Percentiles rank a stretch among this genome's conserved stretches.
Evolutionary conservation across 2,113 vertebrate genomes (phyloP).

Genomic region (Corapipo altera): DNA sequence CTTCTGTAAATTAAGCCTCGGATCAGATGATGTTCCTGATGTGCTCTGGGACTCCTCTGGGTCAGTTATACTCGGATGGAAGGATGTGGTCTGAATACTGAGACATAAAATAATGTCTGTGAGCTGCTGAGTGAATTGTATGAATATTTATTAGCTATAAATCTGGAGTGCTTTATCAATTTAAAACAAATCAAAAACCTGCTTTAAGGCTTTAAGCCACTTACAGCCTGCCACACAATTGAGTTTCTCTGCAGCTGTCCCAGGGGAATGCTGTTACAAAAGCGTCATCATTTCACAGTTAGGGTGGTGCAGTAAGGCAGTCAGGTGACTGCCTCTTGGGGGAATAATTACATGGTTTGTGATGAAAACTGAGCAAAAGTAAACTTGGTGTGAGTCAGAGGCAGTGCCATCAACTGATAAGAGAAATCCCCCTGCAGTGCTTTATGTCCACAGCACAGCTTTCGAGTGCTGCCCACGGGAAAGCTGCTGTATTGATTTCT

Average conservation of each 20-base stretch:
- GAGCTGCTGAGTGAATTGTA: background rate
- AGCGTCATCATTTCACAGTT: background rate
- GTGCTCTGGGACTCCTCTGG: background rate
- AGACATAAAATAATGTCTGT: background rate
- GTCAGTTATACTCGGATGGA: background rate
- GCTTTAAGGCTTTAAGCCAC: background rate
- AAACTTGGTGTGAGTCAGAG: background rate
- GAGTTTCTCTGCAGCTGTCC: background rate
- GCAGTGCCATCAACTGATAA: background rate
- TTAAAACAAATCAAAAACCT: background rate
- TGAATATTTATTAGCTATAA: background rate
- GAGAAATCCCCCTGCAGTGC: background rate
- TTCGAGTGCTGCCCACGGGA: background rate
- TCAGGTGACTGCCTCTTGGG: background rate
- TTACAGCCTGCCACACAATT: background rate
- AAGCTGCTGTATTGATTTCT: slow-evolving; percentile 28
- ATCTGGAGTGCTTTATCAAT: background rate
- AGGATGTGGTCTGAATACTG: background rate
- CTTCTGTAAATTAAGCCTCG: background rate
- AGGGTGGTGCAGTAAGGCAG: background rate
- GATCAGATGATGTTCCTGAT: background rate
- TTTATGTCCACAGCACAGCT: background rate
- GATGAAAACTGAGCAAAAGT: slow-evolving; percentile 16
- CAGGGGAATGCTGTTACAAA: background rate
- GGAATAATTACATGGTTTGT: background rate